phyloP scores from a whole-genome alignment of 2,113 vertebrate genomes.

The Azemiops feae region DNA sequence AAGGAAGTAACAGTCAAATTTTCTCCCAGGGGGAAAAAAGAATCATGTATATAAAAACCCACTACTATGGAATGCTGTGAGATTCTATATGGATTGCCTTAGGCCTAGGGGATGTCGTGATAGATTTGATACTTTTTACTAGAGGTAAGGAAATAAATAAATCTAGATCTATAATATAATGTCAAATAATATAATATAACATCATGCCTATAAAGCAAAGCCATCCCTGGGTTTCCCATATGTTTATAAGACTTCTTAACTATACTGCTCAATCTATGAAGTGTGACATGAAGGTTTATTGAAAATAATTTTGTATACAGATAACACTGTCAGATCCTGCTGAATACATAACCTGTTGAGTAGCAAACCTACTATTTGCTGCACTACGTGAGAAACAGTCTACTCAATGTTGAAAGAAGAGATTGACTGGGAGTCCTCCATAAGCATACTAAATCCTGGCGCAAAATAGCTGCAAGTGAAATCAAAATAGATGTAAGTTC shows the following conservation, averaged over 20 bases:
- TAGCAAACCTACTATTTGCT: not conserved
- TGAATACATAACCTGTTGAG: not conserved
- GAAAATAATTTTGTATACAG: not conserved
- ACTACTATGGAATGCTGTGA: not conserved
- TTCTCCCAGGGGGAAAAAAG: not conserved
- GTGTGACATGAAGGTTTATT: not conserved
- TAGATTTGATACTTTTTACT: not conserved
- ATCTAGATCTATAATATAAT: not conserved
- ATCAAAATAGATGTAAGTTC: not conserved
- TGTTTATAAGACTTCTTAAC: not conserved
- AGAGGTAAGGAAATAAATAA: not conserved
- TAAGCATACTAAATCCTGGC: not conserved
- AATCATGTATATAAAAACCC: not conserved
- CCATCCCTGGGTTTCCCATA: not conserved
- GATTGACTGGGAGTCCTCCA: not conserved
- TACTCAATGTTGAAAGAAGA: not conserved
- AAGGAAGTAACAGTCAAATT: not conserved
- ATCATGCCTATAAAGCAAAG: not conserved
- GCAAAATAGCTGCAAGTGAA: not conserved
- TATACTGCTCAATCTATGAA: not conserved
- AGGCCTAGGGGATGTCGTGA: not conserved
- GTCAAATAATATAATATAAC: not conserved
- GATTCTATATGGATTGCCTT: not conserved
- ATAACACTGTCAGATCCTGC: not conserved
- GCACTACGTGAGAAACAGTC: not conserved